A percentile compares a stretch with the other conserved stretches of the same genome.
Conservation (phyloP, 1,140 invertebrate species). For the Drosophila busckii region DNA sequence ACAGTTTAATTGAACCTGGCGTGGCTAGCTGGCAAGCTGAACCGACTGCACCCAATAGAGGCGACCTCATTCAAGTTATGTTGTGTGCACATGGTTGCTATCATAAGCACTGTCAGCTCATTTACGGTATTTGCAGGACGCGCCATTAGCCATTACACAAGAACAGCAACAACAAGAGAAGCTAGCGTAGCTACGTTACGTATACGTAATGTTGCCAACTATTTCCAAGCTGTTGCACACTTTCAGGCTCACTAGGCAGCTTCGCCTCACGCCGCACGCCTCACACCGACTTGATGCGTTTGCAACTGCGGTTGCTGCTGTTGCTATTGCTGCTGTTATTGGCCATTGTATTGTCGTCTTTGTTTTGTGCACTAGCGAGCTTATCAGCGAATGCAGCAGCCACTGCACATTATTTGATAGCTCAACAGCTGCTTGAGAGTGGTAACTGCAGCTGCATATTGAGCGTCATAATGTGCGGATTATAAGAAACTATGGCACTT, state of each 20-base stretch:
- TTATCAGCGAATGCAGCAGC: too few species aligned
- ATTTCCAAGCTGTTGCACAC: slow-evolving; percentile 73
- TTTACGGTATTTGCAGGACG: slow-evolving; percentile 63
- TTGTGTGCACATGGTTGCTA: slow-evolving; percentile 46
- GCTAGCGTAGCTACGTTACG: slow-evolving; percentile 35
- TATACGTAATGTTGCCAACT: slow-evolving; percentile 56
- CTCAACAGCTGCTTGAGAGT: too few species aligned
- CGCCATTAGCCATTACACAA: slow-evolving; percentile 38
- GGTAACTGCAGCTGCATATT: too few species aligned
- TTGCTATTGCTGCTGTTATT: slow-evolving; percentile 9
- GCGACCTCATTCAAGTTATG: slow-evolving; percentile 5
- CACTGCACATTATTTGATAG: too few species aligned
- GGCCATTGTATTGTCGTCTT: not conserved
- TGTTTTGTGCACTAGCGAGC: too few species aligned
- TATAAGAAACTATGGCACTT: too few species aligned
- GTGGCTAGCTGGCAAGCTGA: slow-evolving; percentile 15
- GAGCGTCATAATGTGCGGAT: too few species aligned
- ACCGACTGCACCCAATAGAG: slow-evolving; percentile 43
- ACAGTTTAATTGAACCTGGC: slow-evolving; percentile 61
- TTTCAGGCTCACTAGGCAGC: slow-evolving; percentile 64
- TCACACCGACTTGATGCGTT: not conserved
- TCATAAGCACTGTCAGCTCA: slow-evolving; percentile 71
- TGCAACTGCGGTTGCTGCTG: slow-evolving; percentile 7
- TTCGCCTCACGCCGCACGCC: slow-evolving; percentile 2
- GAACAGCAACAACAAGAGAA: slow-evolving; percentile 9